phyloP scores from a whole-genome alignment of 2,113 vertebrate species.

The Taxidea taxus region DNA sequence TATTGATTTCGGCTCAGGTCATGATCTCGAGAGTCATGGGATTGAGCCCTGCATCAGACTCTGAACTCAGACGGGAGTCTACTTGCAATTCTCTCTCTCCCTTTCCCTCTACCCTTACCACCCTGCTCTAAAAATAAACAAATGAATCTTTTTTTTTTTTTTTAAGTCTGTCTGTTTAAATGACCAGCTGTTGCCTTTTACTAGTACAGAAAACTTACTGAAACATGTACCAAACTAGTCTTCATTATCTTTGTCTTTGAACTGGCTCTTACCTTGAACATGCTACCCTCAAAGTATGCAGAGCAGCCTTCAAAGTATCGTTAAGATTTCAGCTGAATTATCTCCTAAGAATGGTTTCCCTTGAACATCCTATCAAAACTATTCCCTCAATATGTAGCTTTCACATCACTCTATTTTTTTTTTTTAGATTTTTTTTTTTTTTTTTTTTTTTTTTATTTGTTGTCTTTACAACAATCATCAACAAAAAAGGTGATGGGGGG shows the following conservation, averaged over 20 bases:
- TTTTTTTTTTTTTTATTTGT: neutral
- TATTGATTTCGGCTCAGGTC: neutral
- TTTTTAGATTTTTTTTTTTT: neutral
- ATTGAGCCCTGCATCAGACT: neutral
- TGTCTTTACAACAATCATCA: neutral
- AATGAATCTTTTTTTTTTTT: neutral
- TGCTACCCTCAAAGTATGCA: neutral
- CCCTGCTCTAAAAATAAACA: neutral
- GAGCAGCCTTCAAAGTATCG: neutral
- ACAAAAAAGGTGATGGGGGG: neutral
- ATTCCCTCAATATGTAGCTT: neutral
- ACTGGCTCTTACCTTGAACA: neutral
- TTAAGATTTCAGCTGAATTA: neutral
- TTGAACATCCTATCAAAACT: neutral
- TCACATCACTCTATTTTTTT: neutral
- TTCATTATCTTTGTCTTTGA: neutral
- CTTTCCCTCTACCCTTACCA: neutral
- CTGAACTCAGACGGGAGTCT: neutral
- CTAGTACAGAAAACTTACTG: neutral
- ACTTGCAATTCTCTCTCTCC: neutral
- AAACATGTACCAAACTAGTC: neutral
- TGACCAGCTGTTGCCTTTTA: neutral
- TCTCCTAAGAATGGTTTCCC: neutral
- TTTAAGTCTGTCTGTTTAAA: neutral
- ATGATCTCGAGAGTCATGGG: neutral